A percentile compares a stretch with the other conserved stretches of the same genome.
Conservation (phyloP, 2,113 vertebrate species). For the Prochilodus magdalenae region DNA sequence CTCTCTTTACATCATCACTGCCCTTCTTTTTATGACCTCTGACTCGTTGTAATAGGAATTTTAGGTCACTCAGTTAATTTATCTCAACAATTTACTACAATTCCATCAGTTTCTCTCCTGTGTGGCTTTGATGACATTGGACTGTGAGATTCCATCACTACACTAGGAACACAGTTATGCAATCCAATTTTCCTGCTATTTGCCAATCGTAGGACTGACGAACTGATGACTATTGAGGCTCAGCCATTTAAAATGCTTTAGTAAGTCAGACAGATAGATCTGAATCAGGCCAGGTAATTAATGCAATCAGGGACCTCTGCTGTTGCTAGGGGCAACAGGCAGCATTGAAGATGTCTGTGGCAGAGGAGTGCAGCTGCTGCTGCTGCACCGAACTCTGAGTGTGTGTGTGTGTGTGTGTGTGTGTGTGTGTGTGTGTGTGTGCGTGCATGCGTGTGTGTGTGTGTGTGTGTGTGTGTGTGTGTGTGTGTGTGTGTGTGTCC, state of each 20-base stretch:
- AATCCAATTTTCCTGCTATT: background rate
- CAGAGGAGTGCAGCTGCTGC: conserved; percentile 43
- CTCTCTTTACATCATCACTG: background rate
- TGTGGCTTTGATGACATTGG: conserved; percentile 10
- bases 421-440: background rate
- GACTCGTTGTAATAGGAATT: background rate
- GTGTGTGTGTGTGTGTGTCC: background rate
- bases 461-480: background rate
- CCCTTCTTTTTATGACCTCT: background rate
- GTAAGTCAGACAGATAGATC: conserved; percentile 55
- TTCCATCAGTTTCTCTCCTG: conserved; percentile 12
- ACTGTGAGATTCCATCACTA: background rate
- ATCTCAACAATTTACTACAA: background rate
- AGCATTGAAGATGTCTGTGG: conserved; percentile 65
- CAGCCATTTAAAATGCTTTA: conserved; percentile 26
- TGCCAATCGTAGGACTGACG: background rate
- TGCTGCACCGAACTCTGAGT: conserved; percentile 15
- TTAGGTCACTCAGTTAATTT: conserved; percentile 4
- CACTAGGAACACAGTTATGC: conserved; percentile 9
- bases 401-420: background rate
- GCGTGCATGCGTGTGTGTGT: conserved; percentile 1
- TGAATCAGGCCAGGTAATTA: conserved; percentile 76
- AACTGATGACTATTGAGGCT: background rate
- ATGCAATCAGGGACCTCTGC: conserved; percentile 71
- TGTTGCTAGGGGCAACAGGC: conserved; percentile 78